Evolutionary conservation across 2,888 invertebrate genomes (phyloP), one percentile per base, ranked within the genome.

Genomic region (Morpho achilles): DNA sequence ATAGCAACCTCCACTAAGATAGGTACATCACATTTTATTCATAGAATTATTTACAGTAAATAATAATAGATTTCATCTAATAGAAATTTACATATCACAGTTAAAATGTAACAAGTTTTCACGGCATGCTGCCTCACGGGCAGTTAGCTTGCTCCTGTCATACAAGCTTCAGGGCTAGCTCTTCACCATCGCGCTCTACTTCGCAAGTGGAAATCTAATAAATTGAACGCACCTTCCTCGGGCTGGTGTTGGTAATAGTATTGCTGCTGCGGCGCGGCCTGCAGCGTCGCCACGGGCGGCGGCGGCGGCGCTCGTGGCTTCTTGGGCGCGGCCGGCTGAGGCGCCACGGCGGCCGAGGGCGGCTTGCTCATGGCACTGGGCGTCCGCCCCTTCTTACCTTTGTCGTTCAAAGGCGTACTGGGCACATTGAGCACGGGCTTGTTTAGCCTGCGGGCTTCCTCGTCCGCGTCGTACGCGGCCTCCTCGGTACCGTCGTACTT

Each of bases 401-500:
- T 89, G 67, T 91, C 90, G 66, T 76, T 84, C 59, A 89, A 72
- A 53, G 91, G 89, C 59, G 91, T 82, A 69, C 85, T 87, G 65
- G 91, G 91, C 80, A 91, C 91, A 70, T 90, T 89, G 58, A 91
- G 82, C 73, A 91, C 91, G 53, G 91, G 88, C 79, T 90, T 89
- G 70, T 86, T 87, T 63, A 87, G 75, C 73, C 91, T 76, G 64
- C 91, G 75, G 64, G 87, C 91, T 71, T 92, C 85, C 76, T 91
- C 84, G 67, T 87, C 84, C 60, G 94, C 93, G 57, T 93, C 93
- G 71, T 93, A 93, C 9, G 92, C 92, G 67, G 92, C 91, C 69
- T 94, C 94, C 62, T 94, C 94, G 23, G 92, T 92, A 73, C 93
- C 93, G 67, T 94, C 94, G 68, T 94, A 94, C 71, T 93, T 92